Conservation (phyloP, 2,797 vertebrate genomes). For the Labeo calbasu region DNA sequence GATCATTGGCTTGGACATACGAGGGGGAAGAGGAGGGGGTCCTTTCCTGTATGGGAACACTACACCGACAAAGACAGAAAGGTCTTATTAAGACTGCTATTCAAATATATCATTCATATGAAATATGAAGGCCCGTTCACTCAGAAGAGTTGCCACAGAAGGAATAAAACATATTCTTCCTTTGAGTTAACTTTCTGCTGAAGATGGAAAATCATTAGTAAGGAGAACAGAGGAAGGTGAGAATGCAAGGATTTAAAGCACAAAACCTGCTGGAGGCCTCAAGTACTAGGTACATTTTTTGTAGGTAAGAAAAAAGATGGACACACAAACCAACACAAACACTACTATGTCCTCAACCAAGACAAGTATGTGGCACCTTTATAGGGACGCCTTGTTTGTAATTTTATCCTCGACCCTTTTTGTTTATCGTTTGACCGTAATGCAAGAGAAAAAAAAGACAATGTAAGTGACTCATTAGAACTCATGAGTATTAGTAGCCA, state of each 20-base stretch:
- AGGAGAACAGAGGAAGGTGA: background rate
- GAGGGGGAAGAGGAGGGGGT: slow-evolving; percentile 94
- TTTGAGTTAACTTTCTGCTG: slow-evolving; percentile 55
- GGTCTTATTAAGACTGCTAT: background rate
- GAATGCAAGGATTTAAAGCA: background rate
- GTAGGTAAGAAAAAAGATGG: slow-evolving; percentile 28
- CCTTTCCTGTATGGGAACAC: slow-evolving; percentile 97
- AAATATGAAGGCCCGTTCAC: slow-evolving; percentile 1
- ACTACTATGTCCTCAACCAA: background rate
- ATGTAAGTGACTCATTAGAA: background rate
- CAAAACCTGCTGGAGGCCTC: slow-evolving; percentile 10
- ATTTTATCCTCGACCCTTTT: background rate
- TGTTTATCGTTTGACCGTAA: background rate
- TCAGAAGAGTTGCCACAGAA: slow-evolving; percentile 13
- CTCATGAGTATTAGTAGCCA: background rate
- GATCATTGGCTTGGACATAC: slow-evolving; percentile 96
- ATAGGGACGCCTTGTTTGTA: background rate
- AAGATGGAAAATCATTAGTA: slow-evolving; percentile 59
- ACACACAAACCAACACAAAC: slow-evolving; percentile 33
- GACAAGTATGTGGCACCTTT: slow-evolving; percentile 13
- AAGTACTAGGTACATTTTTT: slow-evolving; percentile 9
- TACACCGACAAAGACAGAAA: slow-evolving; percentile 67
- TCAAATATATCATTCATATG: background rate
- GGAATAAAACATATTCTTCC: slow-evolving; percentile 47
- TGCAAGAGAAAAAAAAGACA: background rate